Evolutionary conservation across 35 echinoderm and acorn worm genomes (phyloP).

Genomic region (Nesometra sesokonis): DNA sequence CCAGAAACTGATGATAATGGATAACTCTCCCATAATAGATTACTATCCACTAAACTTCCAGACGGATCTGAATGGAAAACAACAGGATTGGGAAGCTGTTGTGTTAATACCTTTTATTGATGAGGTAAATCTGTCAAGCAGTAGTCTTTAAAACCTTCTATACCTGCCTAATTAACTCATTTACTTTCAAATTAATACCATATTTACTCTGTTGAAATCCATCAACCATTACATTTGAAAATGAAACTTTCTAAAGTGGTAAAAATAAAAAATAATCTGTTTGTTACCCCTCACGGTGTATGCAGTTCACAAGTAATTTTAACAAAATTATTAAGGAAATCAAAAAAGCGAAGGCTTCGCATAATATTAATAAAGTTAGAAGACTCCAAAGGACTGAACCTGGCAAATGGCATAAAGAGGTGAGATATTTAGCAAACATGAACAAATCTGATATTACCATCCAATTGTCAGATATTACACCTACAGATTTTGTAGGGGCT

Average conservation of each 20-base stretch:
- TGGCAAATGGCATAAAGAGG: slow-evolving; percentile 23
- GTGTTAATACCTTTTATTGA: slow-evolving; percentile 96
- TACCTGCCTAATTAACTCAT: no score
- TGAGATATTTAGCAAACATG: slow-evolving; percentile 3
- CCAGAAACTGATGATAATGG: slow-evolving; percentile 71
- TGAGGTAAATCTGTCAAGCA: slow-evolving; percentile 70
- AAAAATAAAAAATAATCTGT: no score
- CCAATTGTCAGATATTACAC: background rate
- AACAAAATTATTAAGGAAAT: no score
- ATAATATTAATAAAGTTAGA: slow-evolving; percentile 21
- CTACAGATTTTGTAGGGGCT: background rate
- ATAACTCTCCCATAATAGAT: slow-evolving; percentile 85
- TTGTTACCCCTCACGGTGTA: no score
- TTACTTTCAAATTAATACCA: no score
- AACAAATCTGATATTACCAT: background rate
- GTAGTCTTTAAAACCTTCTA: no score
- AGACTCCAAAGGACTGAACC: slow-evolving; percentile 15
- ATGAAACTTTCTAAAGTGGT: no score
- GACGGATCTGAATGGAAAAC: slow-evolving; percentile 86
- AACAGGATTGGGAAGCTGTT: slow-evolving; percentile 87
- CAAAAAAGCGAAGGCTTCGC: no score
- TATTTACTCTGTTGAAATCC: no score
- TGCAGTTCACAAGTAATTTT: no score
- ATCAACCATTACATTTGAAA: no score
- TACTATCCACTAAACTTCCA: slow-evolving; percentile 92